A percentile compares a stretch with the other conserved stretches of the same genome.
Conservation (phyloP, 2,888 invertebrate genomes). For the Glomeris marginata region DNA sequence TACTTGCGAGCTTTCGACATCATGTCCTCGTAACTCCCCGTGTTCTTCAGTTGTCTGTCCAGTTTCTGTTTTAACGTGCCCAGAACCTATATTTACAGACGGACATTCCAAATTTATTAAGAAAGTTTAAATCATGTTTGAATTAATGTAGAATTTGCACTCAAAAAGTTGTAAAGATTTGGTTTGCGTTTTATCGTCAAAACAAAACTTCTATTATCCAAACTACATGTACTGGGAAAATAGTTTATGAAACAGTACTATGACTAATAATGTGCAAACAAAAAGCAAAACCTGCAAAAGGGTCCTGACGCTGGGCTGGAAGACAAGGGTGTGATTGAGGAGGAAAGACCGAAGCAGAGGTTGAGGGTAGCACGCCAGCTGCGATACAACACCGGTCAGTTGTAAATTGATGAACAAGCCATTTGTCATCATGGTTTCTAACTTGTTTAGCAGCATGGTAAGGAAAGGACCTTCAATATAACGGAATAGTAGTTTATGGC, state of each 20-base stretch:
- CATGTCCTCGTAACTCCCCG: constrained; percentile 39
- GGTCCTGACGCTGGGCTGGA: constrained; percentile 81
- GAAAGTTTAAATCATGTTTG: constrained; percentile 5
- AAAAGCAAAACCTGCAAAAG: constrained; percentile 56
- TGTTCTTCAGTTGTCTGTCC: constrained; percentile 44
- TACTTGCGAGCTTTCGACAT: constrained; percentile 64
- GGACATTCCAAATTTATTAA: too few relatives aligned
- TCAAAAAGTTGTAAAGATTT: too few relatives aligned
- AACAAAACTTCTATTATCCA: neutral
- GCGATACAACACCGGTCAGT: constrained; percentile 69
- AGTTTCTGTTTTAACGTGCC: constrained; percentile 69
- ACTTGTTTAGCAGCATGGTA: constrained; percentile 58
- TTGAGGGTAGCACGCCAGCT: constrained; percentile 74
- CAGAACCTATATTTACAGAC: constrained; percentile 42
- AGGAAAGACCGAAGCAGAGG: constrained; percentile 75
- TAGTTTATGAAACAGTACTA: too few relatives aligned
- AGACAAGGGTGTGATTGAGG: constrained; percentile 64
- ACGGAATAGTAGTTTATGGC: constrained; percentile 5
- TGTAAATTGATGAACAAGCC: constrained; percentile 72
- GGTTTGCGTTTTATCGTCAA: neutral
- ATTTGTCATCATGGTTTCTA: constrained; percentile 69
- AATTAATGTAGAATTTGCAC: too few relatives aligned
- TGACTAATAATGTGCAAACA: neutral
- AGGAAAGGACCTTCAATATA: constrained; percentile 51
- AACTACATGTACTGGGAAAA: neutral